Conservation (phyloP, 2,113 vertebrate genomes). For the Ovis aries region ARS-UI_Ramb_v3.0 NC_056067.1:37145501-37146000, state of each 20-base stretch:
- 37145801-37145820: background rate
- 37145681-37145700: background rate
- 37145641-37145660: background rate
- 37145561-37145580: background rate
- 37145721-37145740: background rate
- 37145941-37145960: too few species aligned
- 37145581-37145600: background rate
- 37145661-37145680: background rate
- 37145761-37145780: background rate
- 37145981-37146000: too few species aligned
- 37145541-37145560: background rate
- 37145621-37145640: background rate
- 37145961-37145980: too few species aligned
- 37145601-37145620: background rate
- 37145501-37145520: background rate
- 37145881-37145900: too few species aligned
- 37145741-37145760: background rate
- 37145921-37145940: too few species aligned
- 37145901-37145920: too few species aligned
- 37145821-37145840: background rate
- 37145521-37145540: constrained; percentile 32
- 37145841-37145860: background rate
- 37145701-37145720: background rate
- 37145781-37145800: background rate
- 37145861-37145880: too few species aligned